Conservation (phyloP, 2,113 vertebrate species). For the Procavia capensis region DNA sequence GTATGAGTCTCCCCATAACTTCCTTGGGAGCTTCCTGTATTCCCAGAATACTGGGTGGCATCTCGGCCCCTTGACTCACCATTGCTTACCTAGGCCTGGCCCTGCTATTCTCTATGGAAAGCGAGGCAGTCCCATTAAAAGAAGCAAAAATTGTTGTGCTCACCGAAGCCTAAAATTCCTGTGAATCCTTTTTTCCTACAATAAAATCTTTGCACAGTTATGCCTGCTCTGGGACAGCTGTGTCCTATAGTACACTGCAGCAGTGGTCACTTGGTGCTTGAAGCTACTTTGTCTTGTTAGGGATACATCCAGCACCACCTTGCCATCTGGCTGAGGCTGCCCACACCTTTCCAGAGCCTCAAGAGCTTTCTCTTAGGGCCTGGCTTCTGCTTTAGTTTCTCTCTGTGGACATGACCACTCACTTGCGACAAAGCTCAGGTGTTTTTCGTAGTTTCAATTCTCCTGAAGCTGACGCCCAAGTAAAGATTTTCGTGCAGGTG, state of each 20-base stretch:
- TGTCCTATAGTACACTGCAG: not conserved
- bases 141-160: not conserved
- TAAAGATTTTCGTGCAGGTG: not conserved
- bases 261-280: not conserved
- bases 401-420: not conserved
- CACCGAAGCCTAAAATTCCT: not conserved
- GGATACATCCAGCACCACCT: not conserved
- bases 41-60: not conserved
- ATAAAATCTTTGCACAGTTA: not conserved
- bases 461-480: not conserved
- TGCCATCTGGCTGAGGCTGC: not conserved
- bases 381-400: not conserved
- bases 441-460: not conserved
- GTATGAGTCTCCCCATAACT: not conserved
- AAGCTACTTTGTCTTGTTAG: not conserved
- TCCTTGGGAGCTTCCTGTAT: too few species aligned
- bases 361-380: not conserved
- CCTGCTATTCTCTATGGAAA: not conserved
- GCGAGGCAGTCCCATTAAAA: not conserved
- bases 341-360: not conserved
- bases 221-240: too few species aligned
- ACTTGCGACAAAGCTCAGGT: not conserved
- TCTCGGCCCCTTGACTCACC: not conserved
- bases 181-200: not conserved
- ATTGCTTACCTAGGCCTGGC: not conserved